Evolutionary conservation across 1,140 invertebrate genomes (phyloP), one percentile per base, ranked within the genome.

Genomic region (Drosophila repletoides): DNA sequence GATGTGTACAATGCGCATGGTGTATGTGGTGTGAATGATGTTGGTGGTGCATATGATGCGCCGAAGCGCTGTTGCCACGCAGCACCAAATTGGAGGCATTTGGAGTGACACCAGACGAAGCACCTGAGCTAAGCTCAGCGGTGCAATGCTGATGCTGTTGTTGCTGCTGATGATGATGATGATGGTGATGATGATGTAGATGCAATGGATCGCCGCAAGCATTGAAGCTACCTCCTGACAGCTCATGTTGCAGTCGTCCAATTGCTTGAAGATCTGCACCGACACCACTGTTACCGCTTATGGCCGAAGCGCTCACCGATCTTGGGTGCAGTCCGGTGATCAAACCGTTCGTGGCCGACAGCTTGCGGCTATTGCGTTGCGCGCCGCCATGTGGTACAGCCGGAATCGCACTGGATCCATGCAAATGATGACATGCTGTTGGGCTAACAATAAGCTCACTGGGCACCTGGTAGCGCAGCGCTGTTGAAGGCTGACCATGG

Each of bases 401-500:
- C 5, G 63, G 40, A 2, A 46, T 22, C 6, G 59, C 63, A 1
- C 40, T 33, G 9, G 56, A 41, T n/a, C 68, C 83, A 22, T 76
- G 72, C 51, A 70, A 60, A 61, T 73, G 72, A 10, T 83, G 49
- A 45, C 51, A 74, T 24, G 51, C 48, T 34, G 70, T 70, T 6
- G 74, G 34, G 14, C 66, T 72, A 22, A 60, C 40, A 19, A 80
- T 72, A 40, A 88, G 66, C 17, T 84, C 72, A 5, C 71, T 83
- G 46, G 88, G 80, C 64, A 90, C 87, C 46, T 80, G 70, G 45
- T 90, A 89, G 10, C 92, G 91, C 12, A 92, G 87, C 17, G 92
- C 87, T n/a, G 92, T 91, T 59, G 95, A 95, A 88, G 92, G 94
- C 33, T 94, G 92, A 26, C 95, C 94, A 14, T 91, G 73, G 26